Evolutionary conservation across 2,797 vertebrate species (phyloP).

Genomic region (Chiroxiphia lanceolata): DNA sequence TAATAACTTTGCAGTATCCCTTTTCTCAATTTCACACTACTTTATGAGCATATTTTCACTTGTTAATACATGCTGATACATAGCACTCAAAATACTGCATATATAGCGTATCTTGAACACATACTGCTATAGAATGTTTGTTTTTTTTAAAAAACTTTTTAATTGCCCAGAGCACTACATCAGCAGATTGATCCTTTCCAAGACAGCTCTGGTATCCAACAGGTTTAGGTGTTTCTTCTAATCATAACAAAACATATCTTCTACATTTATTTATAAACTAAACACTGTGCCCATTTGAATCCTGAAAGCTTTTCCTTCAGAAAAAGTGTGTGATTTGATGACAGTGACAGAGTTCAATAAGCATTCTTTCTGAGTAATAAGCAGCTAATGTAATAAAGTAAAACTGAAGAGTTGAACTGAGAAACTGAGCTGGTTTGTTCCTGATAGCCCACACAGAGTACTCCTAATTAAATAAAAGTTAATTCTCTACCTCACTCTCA

Average conservation of each 20-base stretch:
- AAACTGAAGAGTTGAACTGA: not conserved
- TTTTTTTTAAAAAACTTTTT: not conserved
- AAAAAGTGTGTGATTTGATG: not conserved
- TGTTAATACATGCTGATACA: not conserved
- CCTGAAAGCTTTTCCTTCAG: not conserved
- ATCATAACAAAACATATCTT: not conserved
- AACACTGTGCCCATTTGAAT: not conserved
- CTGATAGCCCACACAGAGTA: not conserved
- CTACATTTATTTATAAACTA: not conserved
- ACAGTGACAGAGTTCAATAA: not conserved
- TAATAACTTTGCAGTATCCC: slow-evolving; percentile 60
- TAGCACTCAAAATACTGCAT: not conserved
- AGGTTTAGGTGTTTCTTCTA: not conserved
- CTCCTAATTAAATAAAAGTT: not conserved
- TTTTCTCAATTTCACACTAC: slow-evolving; percentile 49
- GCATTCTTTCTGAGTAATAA: not conserved
- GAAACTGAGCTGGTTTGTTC: not conserved
- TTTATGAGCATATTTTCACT: not conserved
- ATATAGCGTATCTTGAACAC: not conserved
- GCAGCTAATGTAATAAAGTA: not conserved
- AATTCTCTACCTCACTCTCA: not conserved
- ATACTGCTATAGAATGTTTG: not conserved
- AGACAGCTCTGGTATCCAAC: not conserved
- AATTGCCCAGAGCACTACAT: not conserved
- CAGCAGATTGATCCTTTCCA: not conserved